A percentile compares a stretch with the other conserved stretches of the same genome.
These are phyloP conservation scores for Acromyrmex heyeri DNA, from an alignment of 1,140 invertebrate species.

Conservation along the genomic window DNA sequence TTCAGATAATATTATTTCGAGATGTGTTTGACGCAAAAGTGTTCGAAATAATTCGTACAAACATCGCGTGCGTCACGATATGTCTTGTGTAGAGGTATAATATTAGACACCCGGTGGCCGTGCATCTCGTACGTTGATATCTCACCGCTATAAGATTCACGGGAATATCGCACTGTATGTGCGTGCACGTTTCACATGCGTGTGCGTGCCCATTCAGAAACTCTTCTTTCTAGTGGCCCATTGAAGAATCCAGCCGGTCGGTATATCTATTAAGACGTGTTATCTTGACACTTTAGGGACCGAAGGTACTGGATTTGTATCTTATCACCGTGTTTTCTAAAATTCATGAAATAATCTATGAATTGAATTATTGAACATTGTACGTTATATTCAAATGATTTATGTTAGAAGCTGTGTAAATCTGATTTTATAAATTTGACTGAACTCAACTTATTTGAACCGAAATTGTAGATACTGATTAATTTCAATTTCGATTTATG, in stretches of 20 bases:
- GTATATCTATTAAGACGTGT: conserved; percentile 36
- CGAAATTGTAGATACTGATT: not conserved
- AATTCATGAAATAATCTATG: not conserved
- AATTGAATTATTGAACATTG: not conserved
- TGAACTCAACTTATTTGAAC: not conserved
- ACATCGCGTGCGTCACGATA: conserved; percentile 36
- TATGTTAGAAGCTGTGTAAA: not conserved
- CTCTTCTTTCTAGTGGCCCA: conserved; percentile 72
- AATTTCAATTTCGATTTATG: not conserved
- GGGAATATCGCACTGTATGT: conserved; percentile 27
- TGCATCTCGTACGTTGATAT: conserved; percentile 41
- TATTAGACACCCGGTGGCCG: conserved; percentile 39
- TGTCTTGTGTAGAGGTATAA: conserved; percentile 41
- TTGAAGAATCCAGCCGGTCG: conserved; percentile 71
- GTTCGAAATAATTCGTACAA: conserved; percentile 38
- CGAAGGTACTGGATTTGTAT: conserved; percentile 20
- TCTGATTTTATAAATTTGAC: not conserved
- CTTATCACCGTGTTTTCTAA: not conserved
- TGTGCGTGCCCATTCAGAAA: conserved; percentile 69
- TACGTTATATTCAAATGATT: not conserved
- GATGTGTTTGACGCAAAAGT: conserved; percentile 4
- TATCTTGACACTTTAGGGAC: conserved; percentile 64
- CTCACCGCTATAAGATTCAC: conserved; percentile 43
- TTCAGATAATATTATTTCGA: conserved; percentile 3
- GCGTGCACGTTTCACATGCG: conserved; percentile 19